A percentile compares a stretch with the other conserved stretches of the same genome.
phyloP scores from a whole-genome alignment of 2,797 vertebrate genomes.

The Anguilla marmorata region DNA sequence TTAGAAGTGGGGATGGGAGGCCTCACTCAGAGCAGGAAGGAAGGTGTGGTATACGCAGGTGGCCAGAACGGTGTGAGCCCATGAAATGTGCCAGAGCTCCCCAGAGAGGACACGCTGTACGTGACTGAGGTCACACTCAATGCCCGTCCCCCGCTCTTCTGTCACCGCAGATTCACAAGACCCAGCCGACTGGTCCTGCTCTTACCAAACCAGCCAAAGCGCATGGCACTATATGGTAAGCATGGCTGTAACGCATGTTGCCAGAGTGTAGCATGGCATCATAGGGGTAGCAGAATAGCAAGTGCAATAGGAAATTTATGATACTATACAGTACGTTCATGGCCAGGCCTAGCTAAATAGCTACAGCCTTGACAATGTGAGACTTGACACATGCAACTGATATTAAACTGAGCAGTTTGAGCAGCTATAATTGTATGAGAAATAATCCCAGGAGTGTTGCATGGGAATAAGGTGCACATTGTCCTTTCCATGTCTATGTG shows the following conservation, averaged over 20 bases:
- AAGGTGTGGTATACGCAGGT: background rate
- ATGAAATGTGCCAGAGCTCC: background rate
- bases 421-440: background rate
- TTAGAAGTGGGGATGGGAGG: background rate
- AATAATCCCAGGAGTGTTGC: background rate
- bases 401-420: background rate
- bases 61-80: background rate
- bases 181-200: background rate
- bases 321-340: background rate
- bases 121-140: background rate
- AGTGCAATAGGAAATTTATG: background rate
- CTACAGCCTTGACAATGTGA: background rate
- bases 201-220: background rate
- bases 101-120: background rate
- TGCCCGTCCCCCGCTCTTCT: background rate
- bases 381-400: background rate
- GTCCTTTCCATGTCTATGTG: conserved; percentile 33
- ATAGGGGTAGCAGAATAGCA: background rate
- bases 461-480: conserved; percentile 27
- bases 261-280: background rate
- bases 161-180: background rate
- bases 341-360: background rate
- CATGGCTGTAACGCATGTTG: background rate
- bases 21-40: conserved; percentile 10
- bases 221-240: background rate